A percentile compares a stretch with the other conserved stretches of the same genome.
These are phyloP conservation scores for Poecilia velifera DNA, from an alignment of 2,797 vertebrate genomes.

Conservation along the genomic window DNA sequence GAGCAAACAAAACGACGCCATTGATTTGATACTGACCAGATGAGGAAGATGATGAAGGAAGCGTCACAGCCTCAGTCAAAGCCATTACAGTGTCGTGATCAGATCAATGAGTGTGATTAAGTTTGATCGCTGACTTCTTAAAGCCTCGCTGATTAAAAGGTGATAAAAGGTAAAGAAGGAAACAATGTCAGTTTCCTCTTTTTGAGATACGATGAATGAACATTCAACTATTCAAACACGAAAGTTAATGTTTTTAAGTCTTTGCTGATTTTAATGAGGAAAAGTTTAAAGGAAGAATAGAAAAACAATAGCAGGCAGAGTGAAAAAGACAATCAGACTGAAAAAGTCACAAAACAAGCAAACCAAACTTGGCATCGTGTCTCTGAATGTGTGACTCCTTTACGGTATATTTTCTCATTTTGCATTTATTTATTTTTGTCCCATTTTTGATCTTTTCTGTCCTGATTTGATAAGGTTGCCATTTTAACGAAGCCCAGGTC, in stretches of 20 bases:
- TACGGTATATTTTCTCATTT: neutral
- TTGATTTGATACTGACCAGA: slow-evolving; percentile 10
- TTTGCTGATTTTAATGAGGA: neutral
- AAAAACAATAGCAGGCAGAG: neutral
- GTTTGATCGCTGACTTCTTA: neutral
- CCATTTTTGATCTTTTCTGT: neutral
- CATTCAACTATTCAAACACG: neutral
- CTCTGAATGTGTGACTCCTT: neutral
- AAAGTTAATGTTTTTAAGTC: neutral
- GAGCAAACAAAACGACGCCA: slow-evolving; percentile 13
- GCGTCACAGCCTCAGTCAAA: neutral
- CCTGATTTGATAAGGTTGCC: neutral
- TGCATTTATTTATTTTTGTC: neutral
- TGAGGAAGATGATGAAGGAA: neutral
- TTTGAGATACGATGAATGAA: neutral
- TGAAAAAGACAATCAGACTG: neutral
- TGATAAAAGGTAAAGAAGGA: neutral
- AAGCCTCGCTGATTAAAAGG: slow-evolving; percentile 12
- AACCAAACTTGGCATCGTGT: neutral
- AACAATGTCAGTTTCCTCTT: neutral
- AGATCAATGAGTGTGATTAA: neutral
- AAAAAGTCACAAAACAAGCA: neutral
- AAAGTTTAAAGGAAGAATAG: neutral
- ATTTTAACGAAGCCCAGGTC: neutral
- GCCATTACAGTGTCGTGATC: neutral